Evolutionary conservation across 2,888 invertebrate genomes (phyloP).

Genomic region (Agrochola litura): DNA sequence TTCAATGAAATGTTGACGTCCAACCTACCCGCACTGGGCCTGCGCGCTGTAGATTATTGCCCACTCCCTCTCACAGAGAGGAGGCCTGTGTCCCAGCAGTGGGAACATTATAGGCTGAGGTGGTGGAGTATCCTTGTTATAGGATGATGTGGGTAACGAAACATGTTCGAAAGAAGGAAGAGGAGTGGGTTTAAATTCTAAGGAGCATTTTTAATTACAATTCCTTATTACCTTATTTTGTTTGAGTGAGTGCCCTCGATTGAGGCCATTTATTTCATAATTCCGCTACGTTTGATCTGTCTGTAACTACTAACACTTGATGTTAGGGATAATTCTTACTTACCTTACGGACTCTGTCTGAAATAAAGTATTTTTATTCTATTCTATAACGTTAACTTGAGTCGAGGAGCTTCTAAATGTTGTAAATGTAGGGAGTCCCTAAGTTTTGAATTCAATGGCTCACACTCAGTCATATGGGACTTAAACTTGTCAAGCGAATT

Average conservation of each 20-base stretch:
- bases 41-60: no score
- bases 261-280: background rate
- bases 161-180: background rate
- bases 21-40: no score
- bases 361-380: background rate
- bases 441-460: background rate
- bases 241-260: background rate
- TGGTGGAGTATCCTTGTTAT: background rate
- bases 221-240: background rate
- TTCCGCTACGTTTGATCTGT: background rate
- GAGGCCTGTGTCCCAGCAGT: no score
- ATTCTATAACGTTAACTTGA: background rate
- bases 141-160: no score
- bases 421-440: background rate
- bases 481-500: background rate
- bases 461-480: background rate
- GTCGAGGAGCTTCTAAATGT: background rate
- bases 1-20: no score
- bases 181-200: background rate
- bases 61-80: no score
- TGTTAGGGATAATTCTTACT: no score
- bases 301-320: no score
- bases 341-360: no score
- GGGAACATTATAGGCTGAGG: background rate
- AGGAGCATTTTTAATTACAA: background rate